These are phyloP conservation scores for Tenthredo mesomela DNA, from an alignment of 2,888 invertebrate genomes.

Conservation along the genomic window DNA sequence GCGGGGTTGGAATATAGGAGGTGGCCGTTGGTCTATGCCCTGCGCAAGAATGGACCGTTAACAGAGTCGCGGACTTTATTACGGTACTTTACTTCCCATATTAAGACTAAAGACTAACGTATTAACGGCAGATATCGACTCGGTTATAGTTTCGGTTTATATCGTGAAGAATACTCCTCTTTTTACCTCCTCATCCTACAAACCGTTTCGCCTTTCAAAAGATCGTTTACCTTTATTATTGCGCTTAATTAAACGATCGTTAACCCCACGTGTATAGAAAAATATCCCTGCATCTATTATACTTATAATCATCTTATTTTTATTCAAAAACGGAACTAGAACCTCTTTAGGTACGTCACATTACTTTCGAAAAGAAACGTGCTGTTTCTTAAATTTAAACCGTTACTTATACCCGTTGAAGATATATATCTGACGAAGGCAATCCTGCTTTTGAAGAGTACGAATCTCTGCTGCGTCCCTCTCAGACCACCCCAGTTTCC, in stretches of 20 bases:
- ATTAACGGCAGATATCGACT: conserved; percentile 34
- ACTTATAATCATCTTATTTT: not conserved
- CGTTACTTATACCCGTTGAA: conserved; percentile 22
- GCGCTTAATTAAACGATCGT: not conserved
- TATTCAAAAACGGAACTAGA: not conserved
- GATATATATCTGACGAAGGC: conserved; percentile 43
- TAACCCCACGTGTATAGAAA: not conserved
- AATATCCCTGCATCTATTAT: not conserved
- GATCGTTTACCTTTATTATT: not conserved
- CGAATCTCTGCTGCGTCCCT: not conserved
- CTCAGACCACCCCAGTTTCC: not conserved
- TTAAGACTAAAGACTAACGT: conserved; percentile 36
- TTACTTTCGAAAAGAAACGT: not conserved
- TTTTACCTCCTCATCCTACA: not conserved
- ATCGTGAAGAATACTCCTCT: not conserved
- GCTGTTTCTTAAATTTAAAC: conserved; percentile 29
- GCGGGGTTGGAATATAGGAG: not conserved
- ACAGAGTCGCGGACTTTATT: conserved; percentile 32
- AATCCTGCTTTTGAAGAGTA: conserved; percentile 37
- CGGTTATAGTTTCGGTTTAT: conserved; percentile 1
- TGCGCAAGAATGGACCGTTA: conserved; percentile 24
- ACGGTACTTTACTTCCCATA: conserved; percentile 34
- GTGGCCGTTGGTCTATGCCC: conserved; percentile 31
- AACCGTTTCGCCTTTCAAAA: conserved; percentile 8
- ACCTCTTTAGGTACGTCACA: too few relatives aligned